Conservation (phyloP, 2,797 vertebrate genomes). For the Danio kyathit region DNA sequence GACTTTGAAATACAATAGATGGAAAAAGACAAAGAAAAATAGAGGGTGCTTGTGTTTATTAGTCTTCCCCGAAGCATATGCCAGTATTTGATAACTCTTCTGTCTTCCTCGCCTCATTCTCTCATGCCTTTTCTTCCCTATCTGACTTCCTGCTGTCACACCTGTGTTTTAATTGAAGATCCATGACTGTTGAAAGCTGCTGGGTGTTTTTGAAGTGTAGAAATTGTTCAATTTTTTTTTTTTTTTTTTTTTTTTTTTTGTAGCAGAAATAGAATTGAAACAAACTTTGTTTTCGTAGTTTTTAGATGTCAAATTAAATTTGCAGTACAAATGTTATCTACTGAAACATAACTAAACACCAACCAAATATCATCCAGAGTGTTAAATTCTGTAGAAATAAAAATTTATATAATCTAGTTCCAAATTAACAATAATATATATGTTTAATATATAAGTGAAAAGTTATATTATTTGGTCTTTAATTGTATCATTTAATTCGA, state of each 20-base stretch:
- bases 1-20: constrained; percentile 9
- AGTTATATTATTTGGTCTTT: too few species aligned
- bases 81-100: constrained; percentile 12
- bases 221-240: too few species aligned
- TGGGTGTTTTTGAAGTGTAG: not conserved
- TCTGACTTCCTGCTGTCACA: not conserved
- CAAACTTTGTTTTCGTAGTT: not conserved
- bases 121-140: constrained; percentile 13
- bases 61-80: constrained; percentile 12
- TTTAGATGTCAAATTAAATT: not conserved
- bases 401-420: too few species aligned
- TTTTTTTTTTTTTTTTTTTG: too few species aligned
- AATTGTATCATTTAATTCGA: too few species aligned
- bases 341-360: too few species aligned
- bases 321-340: too few species aligned
- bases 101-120: not conserved
- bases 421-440: too few species aligned
- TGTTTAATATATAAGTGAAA: too few species aligned
- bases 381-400: too few species aligned
- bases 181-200: not conserved
- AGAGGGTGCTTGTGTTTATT: constrained; percentile 8
- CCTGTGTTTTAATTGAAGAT: constrained; percentile 5
- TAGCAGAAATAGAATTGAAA: not conserved
- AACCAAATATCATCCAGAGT: too few species aligned
- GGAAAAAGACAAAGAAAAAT: not conserved